Base-by-base conservation (phyloP, 1,140 invertebrate genomes). In the Drosophila aff. region DNA sequence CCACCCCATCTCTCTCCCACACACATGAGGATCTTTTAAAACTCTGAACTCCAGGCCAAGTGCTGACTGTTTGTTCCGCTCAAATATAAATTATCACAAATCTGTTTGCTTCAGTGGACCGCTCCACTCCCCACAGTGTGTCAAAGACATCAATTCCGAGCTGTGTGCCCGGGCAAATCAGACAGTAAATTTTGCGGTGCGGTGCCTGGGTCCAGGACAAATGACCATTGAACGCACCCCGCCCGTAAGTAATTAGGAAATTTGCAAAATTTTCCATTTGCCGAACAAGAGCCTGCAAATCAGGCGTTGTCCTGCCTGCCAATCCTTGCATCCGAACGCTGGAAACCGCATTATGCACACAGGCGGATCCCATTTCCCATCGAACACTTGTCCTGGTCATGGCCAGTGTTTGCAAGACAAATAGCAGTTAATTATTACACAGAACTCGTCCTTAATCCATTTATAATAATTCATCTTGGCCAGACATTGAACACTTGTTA, bases 161-260 rank as follows among this genome's bases (percentile, higher is more conserved):
- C 33, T 41, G 46, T 31, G 53, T 23, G 38, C 21, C 44, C 18
- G n/a, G 21, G 8, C 23, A 15, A 40, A 40, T 60, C 44, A 46
- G 28, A 41, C 9, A 33, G 65, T 58, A 69, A 23, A 69, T 69
- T 43, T 60, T 73, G 69, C 21, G 66, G 26, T 44, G 16, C 33
- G 2, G 15, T 26, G 15, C 21, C n/a, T 26, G 16, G 43, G 33
- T 11, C 9, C 31, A 41, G 16, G 13, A 62, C 63, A 62, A 62
- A 62, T 41, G 44, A 38, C 36, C 53, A n/a, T n/a, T 23, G 57
- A 40, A n/a, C 16, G 57, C 16, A 43, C 28, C 21, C 44, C 38
- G 60, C 53, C 15, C 47, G 55, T 82, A 78, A 83, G 83, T 82
- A 87, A 86, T 86, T 86, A 80, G 83, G 79, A 87, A 86, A 87